Evolutionary conservation across 2,113 vertebrate genomes (phyloP).

Genomic region (Progne subis): DNA sequence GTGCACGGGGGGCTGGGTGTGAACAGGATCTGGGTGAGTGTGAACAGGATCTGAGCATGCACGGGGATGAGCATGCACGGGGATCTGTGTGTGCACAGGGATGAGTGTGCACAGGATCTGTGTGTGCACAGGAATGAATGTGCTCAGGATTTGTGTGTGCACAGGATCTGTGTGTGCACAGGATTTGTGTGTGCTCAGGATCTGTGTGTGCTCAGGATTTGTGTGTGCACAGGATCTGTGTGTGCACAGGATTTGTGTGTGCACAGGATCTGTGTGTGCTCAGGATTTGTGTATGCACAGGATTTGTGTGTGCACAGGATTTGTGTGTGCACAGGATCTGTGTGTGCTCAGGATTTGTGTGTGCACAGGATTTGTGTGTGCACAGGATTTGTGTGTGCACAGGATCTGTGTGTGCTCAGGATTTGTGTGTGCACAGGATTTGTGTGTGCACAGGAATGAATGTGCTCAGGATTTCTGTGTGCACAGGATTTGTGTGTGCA

Average conservation of each 20-base stretch:
- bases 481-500: neutral
- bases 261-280: rapidly evolving
- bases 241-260: neutral
- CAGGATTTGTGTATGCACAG: no score
- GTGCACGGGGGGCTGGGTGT: neutral
- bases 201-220: neutral
- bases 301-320: rapidly evolving
- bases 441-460: rapidly evolving
- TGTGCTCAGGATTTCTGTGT: neutral
- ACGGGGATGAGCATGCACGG: no score
- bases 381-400: rapidly evolving
- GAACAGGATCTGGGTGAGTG: neutral
- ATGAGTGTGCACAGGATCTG: no score
- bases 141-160: neutral
- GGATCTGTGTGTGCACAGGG: no score
- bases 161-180: neutral
- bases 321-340: rapidly evolving
- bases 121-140: rapidly evolving
- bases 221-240: no score
- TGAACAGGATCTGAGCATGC: no score
- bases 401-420: neutral
- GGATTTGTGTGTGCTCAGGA: neutral
- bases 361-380: neutral
- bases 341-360: no score
- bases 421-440: no score